phyloP scores from a whole-genome alignment of 2,888 invertebrate genomes.

The Antheraea assamensis region DNA sequence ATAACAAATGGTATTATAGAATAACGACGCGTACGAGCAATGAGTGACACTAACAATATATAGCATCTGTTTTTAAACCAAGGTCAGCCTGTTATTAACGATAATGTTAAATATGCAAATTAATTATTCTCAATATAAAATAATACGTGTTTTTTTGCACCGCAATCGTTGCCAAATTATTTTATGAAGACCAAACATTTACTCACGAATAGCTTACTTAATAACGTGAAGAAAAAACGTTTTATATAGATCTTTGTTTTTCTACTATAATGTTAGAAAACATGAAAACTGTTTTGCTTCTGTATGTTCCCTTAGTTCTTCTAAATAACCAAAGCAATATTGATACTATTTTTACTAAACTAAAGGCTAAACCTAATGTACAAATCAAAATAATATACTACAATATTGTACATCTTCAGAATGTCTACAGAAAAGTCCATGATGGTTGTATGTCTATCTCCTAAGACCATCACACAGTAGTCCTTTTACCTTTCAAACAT shows the following conservation, averaged over 20 bases:
- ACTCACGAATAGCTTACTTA: constrained; percentile 1
- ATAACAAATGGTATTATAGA: neutral
- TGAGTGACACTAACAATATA: neutral
- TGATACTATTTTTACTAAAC: no score
- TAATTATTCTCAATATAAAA: constrained; percentile 8
- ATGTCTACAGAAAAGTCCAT: no score
- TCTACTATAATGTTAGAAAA: no score
- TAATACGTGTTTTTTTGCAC: constrained; percentile 30
- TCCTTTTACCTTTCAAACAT: no score
- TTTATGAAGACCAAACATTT: constrained; percentile 30
- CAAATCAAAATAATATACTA: no score
- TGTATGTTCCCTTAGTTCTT: no score
- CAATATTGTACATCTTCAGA: no score
- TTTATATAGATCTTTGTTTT: neutral
- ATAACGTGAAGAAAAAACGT: neutral
- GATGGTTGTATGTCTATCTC: no score
- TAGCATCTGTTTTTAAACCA: neutral
- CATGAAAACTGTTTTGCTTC: no score
- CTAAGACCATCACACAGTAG: no score
- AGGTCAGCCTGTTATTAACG: constrained; percentile 1
- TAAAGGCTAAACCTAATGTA: no score
- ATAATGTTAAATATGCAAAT: constrained; percentile 10
- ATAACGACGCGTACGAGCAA: neutral
- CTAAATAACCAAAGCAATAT: no score
- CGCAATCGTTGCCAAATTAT: constrained; percentile 41